A percentile compares a stretch with the other conserved stretches of the same genome.
phyloP scores from a whole-genome alignment of 1,140 invertebrate genomes.

The Choristoneura fumiferana region DNA sequence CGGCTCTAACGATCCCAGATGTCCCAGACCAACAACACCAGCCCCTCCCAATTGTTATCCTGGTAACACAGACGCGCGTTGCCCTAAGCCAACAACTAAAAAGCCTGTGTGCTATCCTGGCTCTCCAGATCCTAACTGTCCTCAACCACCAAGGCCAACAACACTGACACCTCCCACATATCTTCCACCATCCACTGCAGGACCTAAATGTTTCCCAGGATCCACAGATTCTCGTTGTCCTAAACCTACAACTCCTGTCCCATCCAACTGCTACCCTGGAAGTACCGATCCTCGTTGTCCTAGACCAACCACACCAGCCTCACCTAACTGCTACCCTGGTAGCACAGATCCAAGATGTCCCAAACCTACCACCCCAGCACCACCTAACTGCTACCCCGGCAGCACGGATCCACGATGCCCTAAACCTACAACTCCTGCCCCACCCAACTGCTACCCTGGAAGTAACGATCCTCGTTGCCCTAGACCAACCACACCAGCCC shows the following conservation, averaged over 20 bases:
- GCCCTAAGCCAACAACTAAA: constrained; percentile 30
- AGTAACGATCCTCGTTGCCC: constrained; percentile 52
- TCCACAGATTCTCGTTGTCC: constrained; percentile 33
- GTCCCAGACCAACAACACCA: constrained; percentile 33
- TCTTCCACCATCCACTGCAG: neutral
- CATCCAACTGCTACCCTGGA: constrained; percentile 34
- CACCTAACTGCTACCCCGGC: constrained; percentile 64
- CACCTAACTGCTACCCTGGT: constrained; percentile 66
- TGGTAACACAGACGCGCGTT: constrained; percentile 48
- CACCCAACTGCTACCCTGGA: constrained; percentile 43
- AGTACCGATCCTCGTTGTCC: constrained; percentile 32
- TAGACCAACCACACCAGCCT: constrained; percentile 29
- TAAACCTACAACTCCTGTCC: constrained; percentile 25
- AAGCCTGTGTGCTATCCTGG: constrained; percentile 62
- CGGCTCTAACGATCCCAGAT: constrained; percentile 45
- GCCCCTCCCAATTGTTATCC: constrained; percentile 44
- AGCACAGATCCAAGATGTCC: constrained; percentile 68
- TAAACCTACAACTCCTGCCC: constrained; percentile 38
- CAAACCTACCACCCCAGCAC: constrained; percentile 34
- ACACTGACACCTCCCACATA: constrained; percentile 15
- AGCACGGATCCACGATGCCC: constrained; percentile 63
- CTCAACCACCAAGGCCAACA: constrained; percentile 30
- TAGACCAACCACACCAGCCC: constrained; percentile 28
- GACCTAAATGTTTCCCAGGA: constrained; percentile 30
- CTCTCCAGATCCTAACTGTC: constrained; percentile 67